phyloP scores from a whole-genome alignment of 2,113 vertebrate species.

The Apus apus region DNA sequence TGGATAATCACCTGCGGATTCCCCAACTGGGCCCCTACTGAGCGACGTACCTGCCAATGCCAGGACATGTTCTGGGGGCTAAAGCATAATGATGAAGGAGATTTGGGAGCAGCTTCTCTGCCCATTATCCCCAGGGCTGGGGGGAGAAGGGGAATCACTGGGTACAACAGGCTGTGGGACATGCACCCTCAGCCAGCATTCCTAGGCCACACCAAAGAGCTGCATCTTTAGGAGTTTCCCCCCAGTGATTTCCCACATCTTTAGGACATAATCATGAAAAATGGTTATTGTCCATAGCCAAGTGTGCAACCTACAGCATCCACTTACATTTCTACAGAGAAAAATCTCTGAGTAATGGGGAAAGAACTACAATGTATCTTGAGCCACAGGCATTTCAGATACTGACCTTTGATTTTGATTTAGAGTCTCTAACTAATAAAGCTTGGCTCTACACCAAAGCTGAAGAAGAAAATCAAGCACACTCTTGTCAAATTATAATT shows the following conservation, averaged over 20 bases:
- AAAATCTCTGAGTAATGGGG: neutral
- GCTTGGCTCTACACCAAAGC: conserved; percentile 13
- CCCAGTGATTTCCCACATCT: neutral
- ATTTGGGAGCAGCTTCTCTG: neutral
- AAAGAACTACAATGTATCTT: neutral
- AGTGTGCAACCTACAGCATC: neutral
- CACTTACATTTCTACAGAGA: neutral
- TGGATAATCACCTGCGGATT: neutral
- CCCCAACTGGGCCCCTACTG: accelerated
- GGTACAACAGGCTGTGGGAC: neutral
- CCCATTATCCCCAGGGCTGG: too few relatives aligned
- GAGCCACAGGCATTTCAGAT: conserved; percentile 16
- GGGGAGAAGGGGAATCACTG: neutral
- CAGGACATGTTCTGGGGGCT: neutral
- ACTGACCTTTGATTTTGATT: conserved; percentile 61
- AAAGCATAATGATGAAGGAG: neutral
- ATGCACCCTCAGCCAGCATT: accelerated
- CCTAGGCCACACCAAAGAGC: neutral
- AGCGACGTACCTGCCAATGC: accelerated
- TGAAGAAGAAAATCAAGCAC: conserved; percentile 58
- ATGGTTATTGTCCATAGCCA: neutral
- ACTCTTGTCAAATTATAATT: conserved; percentile 66
- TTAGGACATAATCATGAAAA: neutral
- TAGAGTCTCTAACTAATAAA: conserved; percentile 48
- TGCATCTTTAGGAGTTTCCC: neutral